Conservation (phyloP, 2,888 invertebrate species). For the Zootermopsis nevadensis region DNA sequence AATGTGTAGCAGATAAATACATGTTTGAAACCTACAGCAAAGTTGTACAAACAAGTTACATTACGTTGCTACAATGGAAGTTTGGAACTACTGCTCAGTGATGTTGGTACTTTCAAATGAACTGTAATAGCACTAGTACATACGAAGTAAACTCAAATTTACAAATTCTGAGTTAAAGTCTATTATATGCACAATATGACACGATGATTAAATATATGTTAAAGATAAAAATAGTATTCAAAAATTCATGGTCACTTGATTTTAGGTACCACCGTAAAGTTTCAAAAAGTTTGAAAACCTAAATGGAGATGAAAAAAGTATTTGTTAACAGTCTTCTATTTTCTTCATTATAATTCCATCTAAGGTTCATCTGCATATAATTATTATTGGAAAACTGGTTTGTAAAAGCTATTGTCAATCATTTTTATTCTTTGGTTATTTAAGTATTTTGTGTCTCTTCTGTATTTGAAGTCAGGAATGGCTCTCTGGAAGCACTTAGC, state of each 20-base stretch:
- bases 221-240: neutral
- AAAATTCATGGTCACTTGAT: neutral
- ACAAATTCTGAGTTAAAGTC: no score
- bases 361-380: neutral
- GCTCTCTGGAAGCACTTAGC: neutral
- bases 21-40: no score
- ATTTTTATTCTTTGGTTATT: constrained; percentile 12
- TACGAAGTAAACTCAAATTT: no score
- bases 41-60: no score
- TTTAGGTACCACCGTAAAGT: neutral
- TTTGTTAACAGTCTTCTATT: neutral
- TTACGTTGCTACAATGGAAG: no score
- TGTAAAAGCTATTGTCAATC: constrained; percentile 30
- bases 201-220: no score
- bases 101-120: no score
- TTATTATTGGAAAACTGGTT: constrained; percentile 15
- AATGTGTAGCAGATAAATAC: no score
- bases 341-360: no score
- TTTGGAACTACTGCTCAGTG: no score
- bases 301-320: neutral
- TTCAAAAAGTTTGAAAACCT: constrained; percentile 11
- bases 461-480: neutral
- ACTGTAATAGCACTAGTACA: no score
- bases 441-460: neutral
- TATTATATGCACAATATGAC: no score